Conservation (phyloP, 2,888 invertebrate genomes). For the Cremastinae sp. region DNA sequence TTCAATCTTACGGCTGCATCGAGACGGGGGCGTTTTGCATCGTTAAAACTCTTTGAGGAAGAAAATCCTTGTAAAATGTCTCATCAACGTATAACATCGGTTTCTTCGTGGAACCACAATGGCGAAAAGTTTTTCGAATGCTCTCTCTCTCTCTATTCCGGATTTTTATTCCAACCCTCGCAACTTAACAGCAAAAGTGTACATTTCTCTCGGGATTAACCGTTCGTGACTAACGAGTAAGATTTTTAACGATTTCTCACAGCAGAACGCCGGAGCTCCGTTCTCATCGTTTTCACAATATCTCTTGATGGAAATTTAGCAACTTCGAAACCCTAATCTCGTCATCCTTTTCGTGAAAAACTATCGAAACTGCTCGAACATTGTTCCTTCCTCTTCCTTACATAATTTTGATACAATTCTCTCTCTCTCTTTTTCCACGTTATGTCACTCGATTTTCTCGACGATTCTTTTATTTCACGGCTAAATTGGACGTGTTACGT, state of each 20-base stretch:
- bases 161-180: neutral
- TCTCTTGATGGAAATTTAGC: conserved; percentile 19
- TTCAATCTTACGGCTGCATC: conserved; percentile 66
- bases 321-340: conserved; percentile 7
- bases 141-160: conserved; percentile 1
- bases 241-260: conserved; percentile 40
- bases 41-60: conserved; percentile 69
- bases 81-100: conserved; percentile 64
- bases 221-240: conserved; percentile 56
- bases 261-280: neutral
- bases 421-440: neutral
- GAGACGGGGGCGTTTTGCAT: conserved; percentile 55
- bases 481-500: conserved; percentile 6
- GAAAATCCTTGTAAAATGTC: conserved; percentile 61
- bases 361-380: conserved; percentile 8
- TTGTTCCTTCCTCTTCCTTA: conserved; percentile 1
- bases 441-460: conserved; percentile 13
- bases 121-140: conserved; percentile 31
- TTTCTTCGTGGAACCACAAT: conserved; percentile 16
- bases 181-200: neutral
- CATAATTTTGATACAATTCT: conserved; percentile 20
- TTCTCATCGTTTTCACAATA: conserved; percentile 3
- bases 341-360: neutral
- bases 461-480: conserved; percentile 2
- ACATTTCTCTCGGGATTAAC: conserved; percentile 36